phyloP scores from a whole-genome alignment of 2,888 invertebrate genomes.

The Chrysolina oricalcia region DNA sequence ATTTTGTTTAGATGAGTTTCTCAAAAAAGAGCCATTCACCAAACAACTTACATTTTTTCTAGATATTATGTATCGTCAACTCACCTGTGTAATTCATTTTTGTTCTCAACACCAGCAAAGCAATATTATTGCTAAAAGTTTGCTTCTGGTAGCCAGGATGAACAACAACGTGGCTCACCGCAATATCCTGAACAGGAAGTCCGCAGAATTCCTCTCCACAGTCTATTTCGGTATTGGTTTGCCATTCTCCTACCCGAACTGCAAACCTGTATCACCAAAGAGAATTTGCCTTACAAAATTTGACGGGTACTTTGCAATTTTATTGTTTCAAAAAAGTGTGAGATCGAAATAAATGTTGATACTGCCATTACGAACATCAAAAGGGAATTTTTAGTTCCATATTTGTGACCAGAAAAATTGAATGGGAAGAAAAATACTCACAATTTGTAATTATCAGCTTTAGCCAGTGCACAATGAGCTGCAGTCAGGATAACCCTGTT shows the following conservation, averaged over 20 bases:
- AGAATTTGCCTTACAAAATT: too few relatives aligned
- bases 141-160: conserved; percentile 82
- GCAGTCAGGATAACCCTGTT: conserved; percentile 80
- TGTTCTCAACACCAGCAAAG: conserved; percentile 81
- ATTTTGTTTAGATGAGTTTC: too few relatives aligned
- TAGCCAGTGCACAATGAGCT: conserved; percentile 86
- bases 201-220: conserved; percentile 86
- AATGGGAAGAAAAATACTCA: conserved; percentile 70
- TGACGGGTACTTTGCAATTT: too few relatives aligned
- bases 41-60: too few relatives aligned
- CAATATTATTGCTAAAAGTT: conserved; percentile 79
- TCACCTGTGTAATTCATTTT: conserved; percentile 80
- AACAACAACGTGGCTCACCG: conserved; percentile 83
- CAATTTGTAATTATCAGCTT: conserved; percentile 84
- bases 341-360: too few relatives aligned
- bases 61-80: background rate
- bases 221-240: conserved; percentile 82
- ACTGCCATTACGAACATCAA: background rate
- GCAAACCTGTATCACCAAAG: conserved; percentile 74
- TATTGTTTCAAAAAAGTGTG: too few relatives aligned
- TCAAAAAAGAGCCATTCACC: too few relatives aligned
- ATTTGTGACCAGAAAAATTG: too few relatives aligned
- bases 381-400: too few relatives aligned
- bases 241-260: conserved; percentile 84
- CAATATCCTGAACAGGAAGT: conserved; percentile 80